Percentiles rank a stretch among this genome's conserved stretches.
Evolutionary conservation across 2,113 vertebrate genomes (phyloP).

Genomic region (Atrichornis clamosus): DNA sequence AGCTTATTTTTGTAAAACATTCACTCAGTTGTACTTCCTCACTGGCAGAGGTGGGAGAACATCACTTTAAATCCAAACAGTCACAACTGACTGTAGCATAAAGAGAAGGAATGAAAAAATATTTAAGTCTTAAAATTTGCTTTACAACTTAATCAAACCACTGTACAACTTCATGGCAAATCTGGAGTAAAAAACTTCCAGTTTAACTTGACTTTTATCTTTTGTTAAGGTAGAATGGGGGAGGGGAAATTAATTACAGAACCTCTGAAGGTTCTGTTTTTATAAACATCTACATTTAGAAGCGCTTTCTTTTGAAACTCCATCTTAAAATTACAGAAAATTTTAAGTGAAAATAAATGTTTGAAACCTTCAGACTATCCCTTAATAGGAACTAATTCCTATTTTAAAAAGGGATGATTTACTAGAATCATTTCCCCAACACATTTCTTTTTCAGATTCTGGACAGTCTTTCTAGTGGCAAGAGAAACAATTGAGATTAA

Average conservation of each 20-base stretch:
- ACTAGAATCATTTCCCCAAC: neutral
- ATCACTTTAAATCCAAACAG: neutral
- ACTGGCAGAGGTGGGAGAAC: neutral
- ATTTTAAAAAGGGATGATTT: neutral
- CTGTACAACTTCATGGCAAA: neutral
- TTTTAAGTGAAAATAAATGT: neutral
- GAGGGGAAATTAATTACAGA: neutral
- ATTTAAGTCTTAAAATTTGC: neutral
- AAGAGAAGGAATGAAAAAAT: neutral
- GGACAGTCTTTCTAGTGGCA: neutral
- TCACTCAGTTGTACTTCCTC: neutral
- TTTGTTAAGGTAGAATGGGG: neutral
- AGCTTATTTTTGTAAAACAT: neutral
- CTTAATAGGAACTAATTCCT: neutral
- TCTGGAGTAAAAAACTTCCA: neutral
- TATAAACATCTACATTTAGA: neutral
- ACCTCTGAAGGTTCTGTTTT: neutral
- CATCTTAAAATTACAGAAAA: neutral
- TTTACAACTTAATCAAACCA: neutral
- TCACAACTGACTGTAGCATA: neutral
- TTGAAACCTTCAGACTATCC: neutral
- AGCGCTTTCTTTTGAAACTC: neutral
- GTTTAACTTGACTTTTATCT: neutral
- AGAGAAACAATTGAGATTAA: neutral
- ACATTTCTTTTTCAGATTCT: neutral